These are phyloP conservation scores for Dryococelus australis DNA, from an alignment of 2,888 invertebrate genomes.

Conservation along the genomic window DNA sequence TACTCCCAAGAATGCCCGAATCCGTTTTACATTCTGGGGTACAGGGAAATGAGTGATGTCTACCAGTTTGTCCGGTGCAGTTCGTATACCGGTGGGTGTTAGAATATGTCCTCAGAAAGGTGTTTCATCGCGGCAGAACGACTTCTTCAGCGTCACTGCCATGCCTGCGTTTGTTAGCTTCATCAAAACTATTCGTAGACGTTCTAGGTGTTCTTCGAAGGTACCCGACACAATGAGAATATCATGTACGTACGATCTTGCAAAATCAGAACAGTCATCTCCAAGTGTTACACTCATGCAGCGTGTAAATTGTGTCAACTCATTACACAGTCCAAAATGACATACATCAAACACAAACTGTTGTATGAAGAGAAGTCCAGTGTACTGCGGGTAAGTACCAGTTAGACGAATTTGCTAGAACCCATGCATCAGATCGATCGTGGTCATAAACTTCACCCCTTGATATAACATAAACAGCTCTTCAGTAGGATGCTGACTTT, in stretches of 20 bases:
- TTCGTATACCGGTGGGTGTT: too few relatives aligned
- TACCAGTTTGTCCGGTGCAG: too few relatives aligned
- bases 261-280: neutral
- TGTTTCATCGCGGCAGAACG: too few relatives aligned
- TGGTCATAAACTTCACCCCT: slow-evolving; percentile 33
- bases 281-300: neutral
- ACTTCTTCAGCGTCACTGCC: too few relatives aligned
- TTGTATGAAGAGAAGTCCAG: slow-evolving; percentile 41
- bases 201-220: too few relatives aligned
- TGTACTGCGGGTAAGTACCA: slow-evolving; percentile 39
- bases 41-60: too few relatives aligned
- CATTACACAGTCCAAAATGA: neutral
- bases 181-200: too few relatives aligned
- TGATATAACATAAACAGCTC: slow-evolving; percentile 35
- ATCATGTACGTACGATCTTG: neutral
- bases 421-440: slow-evolving; percentile 40
- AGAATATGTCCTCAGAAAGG: too few relatives aligned
- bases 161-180: too few relatives aligned
- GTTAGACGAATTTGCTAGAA: slow-evolving; percentile 45
- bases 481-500: slow-evolving; percentile 38
- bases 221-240: neutral
- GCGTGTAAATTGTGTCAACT: neutral
- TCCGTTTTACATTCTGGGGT: too few relatives aligned
- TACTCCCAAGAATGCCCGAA: too few relatives aligned
- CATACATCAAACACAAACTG: slow-evolving; percentile 40